Percentiles rank a stretch among this genome's conserved stretches.
Conservation (phyloP, 2,797 vertebrate species). For the Ataeniobius toweri region DNA sequence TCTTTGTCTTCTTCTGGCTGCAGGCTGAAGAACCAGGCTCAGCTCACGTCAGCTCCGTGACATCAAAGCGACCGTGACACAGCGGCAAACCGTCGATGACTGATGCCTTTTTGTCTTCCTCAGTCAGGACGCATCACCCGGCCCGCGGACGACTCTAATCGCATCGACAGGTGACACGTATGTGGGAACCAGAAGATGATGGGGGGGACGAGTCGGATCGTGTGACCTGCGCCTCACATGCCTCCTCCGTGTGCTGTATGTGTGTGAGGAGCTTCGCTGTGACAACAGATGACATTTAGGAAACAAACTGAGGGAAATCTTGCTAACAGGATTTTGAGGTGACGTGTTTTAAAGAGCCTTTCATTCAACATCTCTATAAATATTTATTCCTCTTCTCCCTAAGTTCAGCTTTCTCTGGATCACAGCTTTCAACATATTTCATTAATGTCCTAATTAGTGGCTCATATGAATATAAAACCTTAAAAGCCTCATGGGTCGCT, state of each 20-base stretch:
- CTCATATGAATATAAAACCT: not conserved
- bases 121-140: constrained; percentile 55
- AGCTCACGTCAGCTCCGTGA: constrained; percentile 59
- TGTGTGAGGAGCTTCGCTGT: constrained; percentile 35
- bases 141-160: constrained; percentile 59
- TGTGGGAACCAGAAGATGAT: constrained; percentile 73
- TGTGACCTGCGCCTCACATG: constrained; percentile 61
- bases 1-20: constrained; percentile 36
- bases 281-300: constrained; percentile 41
- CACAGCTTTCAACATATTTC: not conserved
- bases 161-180: constrained; percentile 75
- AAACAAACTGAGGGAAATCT: constrained; percentile 21
- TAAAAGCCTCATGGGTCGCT: too few relatives aligned
- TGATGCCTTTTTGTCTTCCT: constrained; percentile 68
- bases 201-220: constrained; percentile 56
- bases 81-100: constrained; percentile 50
- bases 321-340: constrained; percentile 16
- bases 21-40: constrained; percentile 44
- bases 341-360: constrained; percentile 5
- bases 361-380: not conserved
- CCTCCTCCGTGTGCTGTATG: constrained; percentile 33
- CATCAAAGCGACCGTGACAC: constrained; percentile 57
- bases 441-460: not conserved
- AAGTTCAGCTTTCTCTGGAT: not conserved
- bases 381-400: not conserved